Evolutionary conservation across 2,888 invertebrate genomes (phyloP), one percentile per base, ranked within the genome.

Genomic region (Silvanus unidentatus): DNA sequence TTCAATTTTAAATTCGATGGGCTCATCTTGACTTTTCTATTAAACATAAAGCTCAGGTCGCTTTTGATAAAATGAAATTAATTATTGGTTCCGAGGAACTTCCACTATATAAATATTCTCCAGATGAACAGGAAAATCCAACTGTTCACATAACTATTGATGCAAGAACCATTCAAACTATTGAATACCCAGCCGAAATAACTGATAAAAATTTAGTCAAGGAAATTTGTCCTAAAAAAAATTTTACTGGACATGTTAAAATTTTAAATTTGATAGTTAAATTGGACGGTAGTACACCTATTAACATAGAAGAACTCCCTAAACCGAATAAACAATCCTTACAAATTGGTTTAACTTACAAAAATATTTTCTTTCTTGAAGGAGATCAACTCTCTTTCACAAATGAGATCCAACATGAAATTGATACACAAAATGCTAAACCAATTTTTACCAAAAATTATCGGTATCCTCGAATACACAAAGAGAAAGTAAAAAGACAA

Each of bases 401-500:
- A 2, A 57, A 55, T 43, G 10, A 47, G 46, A 40, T 54, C 53
- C 48, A 57, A 53, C 53, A 61, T 16, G 13, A 42, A 36, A 55
- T 48, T 8, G 44, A 40, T 15, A 39, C 45, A 22, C 38, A 14
- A 9, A 42, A 44, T 28, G 44, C 49, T 42, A 49, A 39, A 28
- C 53, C 55, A 10, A 38, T 54, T 4, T 39, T 50, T 22, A 40
- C 55, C 4, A 59, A 58, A 48, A 43, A 54, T 16, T 50, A 56
- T 48, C 39, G 58, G 38, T 58, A 59, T 14, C 59, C 63, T 5
- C 38, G 53, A 11, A 41, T 57, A 1, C 57, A 57, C 38, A 56
- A 53, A 49, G 36, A 46, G 12, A 55, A 58, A 43, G 55, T 62
- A 10, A n/a, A 47, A 10, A 45, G 12, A 22, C 53, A 53, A 45